phyloP scores from a whole-genome alignment of 2,888 invertebrate genomes.

The Sphaeridia pumilis region DNA sequence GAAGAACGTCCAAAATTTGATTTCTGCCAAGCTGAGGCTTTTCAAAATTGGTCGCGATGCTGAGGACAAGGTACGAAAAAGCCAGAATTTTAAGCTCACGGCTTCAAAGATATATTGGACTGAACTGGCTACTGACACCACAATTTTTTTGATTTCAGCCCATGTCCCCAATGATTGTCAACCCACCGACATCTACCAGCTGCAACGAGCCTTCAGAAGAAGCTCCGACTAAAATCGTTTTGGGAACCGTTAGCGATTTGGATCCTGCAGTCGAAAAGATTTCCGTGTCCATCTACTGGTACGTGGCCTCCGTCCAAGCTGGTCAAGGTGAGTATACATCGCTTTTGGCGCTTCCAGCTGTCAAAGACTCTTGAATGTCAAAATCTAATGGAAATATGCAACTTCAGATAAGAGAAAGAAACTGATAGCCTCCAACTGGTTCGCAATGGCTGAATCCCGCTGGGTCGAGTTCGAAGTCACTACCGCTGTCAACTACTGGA shows the following conservation, averaged over 20 bases:
- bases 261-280: slow-evolving; percentile 40
- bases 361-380: background rate
- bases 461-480: slow-evolving; percentile 46
- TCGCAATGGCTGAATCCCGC: slow-evolving; percentile 39
- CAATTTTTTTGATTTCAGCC: background rate
- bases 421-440: slow-evolving; percentile 44
- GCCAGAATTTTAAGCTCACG: background rate
- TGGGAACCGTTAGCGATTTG: background rate
- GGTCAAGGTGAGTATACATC: slow-evolving; percentile 44
- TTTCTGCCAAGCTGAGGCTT: slow-evolving; percentile 46
- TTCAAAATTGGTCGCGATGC: slow-evolving; percentile 39
- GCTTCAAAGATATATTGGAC: background rate
- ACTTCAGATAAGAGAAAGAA: slow-evolving; percentile 43
- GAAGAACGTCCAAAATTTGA: too few relatives aligned
- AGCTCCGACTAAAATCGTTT: slow-evolving; percentile 12
- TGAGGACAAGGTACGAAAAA: slow-evolving; percentile 12
- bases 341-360: background rate
- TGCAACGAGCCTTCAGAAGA: slow-evolving; percentile 30
- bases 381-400: background rate
- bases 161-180: background rate
- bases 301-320: slow-evolving; percentile 47
- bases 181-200: slow-evolving; percentile 12
- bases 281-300: slow-evolving; percentile 49
- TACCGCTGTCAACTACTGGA: slow-evolving; percentile 43
- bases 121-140: background rate